Conservation (phyloP, 1,140 invertebrate species). For the Drosophila sechellia region DNA sequence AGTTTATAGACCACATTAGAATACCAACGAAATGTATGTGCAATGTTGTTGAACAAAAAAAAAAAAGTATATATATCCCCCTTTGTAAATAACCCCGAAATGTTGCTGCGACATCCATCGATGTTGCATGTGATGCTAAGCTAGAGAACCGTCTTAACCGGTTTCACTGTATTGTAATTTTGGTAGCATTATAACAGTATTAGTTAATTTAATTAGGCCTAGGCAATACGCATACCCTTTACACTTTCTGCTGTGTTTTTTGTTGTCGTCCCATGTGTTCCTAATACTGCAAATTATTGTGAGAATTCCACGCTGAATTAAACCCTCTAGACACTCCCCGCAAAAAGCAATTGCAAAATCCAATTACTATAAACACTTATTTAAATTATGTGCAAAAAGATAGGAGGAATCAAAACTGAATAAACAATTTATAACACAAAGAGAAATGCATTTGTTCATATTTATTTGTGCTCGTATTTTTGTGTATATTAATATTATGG, state of each 20-base stretch:
- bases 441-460: constrained; percentile 20
- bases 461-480: constrained; percentile 15
- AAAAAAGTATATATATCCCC: constrained; percentile 29
- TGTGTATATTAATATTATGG: no score
- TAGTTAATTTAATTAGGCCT: constrained; percentile 80
- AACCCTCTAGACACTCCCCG: constrained; percentile 48
- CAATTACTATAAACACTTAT: constrained; percentile 61
- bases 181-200: constrained; percentile 77
- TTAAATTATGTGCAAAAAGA: constrained; percentile 79
- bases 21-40: constrained; percentile 69
- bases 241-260: constrained; percentile 26
- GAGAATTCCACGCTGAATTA: constrained; percentile 65
- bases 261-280: constrained; percentile 66
- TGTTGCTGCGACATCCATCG: constrained; percentile 65
- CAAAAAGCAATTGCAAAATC: constrained; percentile 41
- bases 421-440: constrained; percentile 80
- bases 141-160: constrained; percentile 31
- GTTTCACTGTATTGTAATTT: constrained; percentile 54
- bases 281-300: constrained; percentile 72
- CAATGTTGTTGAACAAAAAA: constrained; percentile 58
- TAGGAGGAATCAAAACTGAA: constrained; percentile 47
- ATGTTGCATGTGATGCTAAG: constrained; percentile 68
- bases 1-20: neutral
- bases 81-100: constrained; percentile 48
- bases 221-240: constrained; percentile 38